phyloP scores from a whole-genome alignment of 2,888 invertebrate species.

The Rhyacophila evoluta region DNA sequence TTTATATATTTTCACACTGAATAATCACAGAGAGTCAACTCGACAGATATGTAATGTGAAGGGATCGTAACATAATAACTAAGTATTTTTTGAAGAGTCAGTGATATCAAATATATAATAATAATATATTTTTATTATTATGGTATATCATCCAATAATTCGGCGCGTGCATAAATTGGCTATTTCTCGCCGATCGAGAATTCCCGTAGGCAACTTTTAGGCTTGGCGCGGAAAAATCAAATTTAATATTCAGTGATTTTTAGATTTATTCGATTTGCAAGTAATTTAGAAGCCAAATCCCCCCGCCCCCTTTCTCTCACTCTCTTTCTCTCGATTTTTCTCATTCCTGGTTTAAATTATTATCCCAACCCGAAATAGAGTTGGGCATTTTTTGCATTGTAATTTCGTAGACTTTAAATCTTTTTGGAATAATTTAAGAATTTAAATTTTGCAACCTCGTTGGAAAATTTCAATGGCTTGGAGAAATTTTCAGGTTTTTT shows the following conservation, averaged over 20 bases:
- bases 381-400: no score
- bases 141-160: slow-evolving; percentile 41
- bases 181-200: slow-evolving; percentile 42
- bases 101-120: neutral
- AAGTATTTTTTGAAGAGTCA: neutral
- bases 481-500: no score
- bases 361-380: slow-evolving; percentile 21
- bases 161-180: slow-evolving; percentile 52
- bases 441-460: no score
- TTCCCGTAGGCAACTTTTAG: slow-evolving; percentile 44
- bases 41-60: no score
- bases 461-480: no score
- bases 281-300: slow-evolving; percentile 50
- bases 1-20: no score
- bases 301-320: slow-evolving; percentile 4
- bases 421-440: no score
- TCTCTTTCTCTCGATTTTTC: slow-evolving; percentile 21
- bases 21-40: no score
- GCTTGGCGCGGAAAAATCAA: slow-evolving; percentile 34
- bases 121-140: neutral
- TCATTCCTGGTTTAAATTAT: slow-evolving; percentile 30
- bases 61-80: no score
- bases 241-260: slow-evolving; percentile 53
- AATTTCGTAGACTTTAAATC: no score
- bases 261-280: slow-evolving; percentile 53